These are phyloP conservation scores for Macrosiphum euphorbiae DNA, from an alignment of 2,888 invertebrate species.

Conservation along the genomic window DNA sequence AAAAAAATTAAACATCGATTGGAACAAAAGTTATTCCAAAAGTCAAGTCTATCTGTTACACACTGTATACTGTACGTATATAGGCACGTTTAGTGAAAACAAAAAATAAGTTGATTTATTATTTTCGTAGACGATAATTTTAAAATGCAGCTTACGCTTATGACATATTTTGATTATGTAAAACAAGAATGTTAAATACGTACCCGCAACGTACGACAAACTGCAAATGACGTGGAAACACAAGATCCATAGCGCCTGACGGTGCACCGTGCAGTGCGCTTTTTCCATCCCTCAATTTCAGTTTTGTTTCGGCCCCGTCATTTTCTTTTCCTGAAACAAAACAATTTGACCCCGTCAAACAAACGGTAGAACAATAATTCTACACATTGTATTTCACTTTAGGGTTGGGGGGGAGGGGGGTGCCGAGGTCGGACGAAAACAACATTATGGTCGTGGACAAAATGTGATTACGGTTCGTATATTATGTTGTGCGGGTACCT, in stretches of 20 bases:
- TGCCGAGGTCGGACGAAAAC: not conserved
- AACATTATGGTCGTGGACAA: not conserved
- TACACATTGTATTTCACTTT: not conserved
- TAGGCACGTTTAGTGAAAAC: not conserved
- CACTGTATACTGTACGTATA: not conserved
- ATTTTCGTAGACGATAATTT: not conserved
- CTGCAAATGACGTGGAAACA: slow-evolving; percentile 51
- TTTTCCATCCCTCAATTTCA: slow-evolving; percentile 58
- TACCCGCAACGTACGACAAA: slow-evolving; percentile 42
- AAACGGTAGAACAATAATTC: not conserved
- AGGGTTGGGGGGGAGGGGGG: not conserved
- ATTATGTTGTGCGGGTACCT: not conserved
- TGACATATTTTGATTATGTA: not conserved
- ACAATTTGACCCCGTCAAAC: not conserved
- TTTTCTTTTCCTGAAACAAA: slow-evolving; percentile 44
- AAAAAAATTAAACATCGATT: no score
- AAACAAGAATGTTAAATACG: not conserved
- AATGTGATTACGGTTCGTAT: not conserved
- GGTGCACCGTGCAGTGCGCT: slow-evolving; percentile 47
- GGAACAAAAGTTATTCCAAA: no score
- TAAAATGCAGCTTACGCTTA: not conserved
- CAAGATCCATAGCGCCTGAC: slow-evolving; percentile 56
- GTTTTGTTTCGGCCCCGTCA: slow-evolving; percentile 2
- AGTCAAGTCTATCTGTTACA: no score
- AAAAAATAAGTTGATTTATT: not conserved